A percentile compares a stretch with the other conserved stretches of the same genome.
phyloP scores from a whole-genome alignment of 1,140 invertebrate species.

The Drosophila asahinai region DNA sequence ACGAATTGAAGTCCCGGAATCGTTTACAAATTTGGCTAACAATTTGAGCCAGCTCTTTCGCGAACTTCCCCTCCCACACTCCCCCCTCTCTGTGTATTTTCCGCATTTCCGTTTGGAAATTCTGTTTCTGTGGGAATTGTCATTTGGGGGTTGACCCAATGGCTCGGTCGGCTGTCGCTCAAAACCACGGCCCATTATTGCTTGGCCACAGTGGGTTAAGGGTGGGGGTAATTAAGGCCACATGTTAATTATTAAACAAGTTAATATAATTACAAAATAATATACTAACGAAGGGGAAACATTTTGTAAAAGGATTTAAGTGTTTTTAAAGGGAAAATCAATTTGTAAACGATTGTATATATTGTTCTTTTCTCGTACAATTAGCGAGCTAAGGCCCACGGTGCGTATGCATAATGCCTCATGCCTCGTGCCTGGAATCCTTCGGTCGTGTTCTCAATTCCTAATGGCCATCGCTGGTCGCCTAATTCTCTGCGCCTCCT shows the following conservation, averaged over 20 bases:
- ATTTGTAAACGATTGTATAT: no score
- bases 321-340: no score
- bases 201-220: slow-evolving; percentile 14
- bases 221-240: neutral
- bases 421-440: slow-evolving; percentile 4
- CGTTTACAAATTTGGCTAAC: slow-evolving; percentile 27
- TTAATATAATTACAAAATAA: neutral
- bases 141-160: slow-evolving; percentile 24
- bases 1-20: slow-evolving; percentile 1
- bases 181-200: slow-evolving; percentile 12
- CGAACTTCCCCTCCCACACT: neutral
- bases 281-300: no score
- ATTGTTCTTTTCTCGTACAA: no score
- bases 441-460: slow-evolving; percentile 33
- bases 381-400: no score
- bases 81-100: neutral
- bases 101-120: slow-evolving; percentile 16
- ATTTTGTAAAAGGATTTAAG: no score
- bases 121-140: slow-evolving; percentile 26
- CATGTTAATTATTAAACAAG: neutral
- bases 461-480: slow-evolving; percentile 43
- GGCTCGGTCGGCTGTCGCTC: slow-evolving; percentile 4
- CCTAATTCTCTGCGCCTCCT: slow-evolving; percentile 32
- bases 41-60: slow-evolving; percentile 5
- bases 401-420: slow-evolving; percentile 38